Base-by-base conservation (phyloP, 2,113 vertebrate species). In the Oenanthe melanoleuca region DNA sequence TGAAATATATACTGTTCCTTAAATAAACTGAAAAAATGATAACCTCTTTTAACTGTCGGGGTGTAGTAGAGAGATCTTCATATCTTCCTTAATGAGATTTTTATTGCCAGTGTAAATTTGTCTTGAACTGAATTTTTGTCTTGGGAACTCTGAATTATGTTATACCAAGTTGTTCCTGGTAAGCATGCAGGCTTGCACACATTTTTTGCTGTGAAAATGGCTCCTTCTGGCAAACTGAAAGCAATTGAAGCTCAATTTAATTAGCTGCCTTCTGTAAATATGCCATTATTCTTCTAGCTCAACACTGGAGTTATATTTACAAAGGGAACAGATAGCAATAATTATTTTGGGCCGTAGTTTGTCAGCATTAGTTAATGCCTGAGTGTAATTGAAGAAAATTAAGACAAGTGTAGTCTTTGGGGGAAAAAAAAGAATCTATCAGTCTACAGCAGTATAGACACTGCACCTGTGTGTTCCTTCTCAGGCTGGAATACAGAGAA, bases 341-440 rank as follows among this genome's bases (percentile, higher is more conserved):
- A 98, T 97, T 98, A 98, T 97, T 97, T 97, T 65, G 92, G 93
- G 92, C 85, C 75, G 8, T 82, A 97, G 96, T 98, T 97, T 98
- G 97, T 98, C 97, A 97, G 97, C 97, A 98, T 98, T 98, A 98
- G 98, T 98, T 98, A 98, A 98, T 97, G 97, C 89, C 96, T 97
- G 95, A 87, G 92, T 73, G 89, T 98, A 98, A 97, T 87, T 94
- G 95, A 97, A 97, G 96, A 87, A 97, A 97, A 97, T 97, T 96
- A 97, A 98, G 98, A 97, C 92, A 97, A 97, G 87, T 91, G 60
- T 93, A 94, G 92, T 95, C 91, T 92, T 86, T 91, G 49, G 72
- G 31, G 34, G 33, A 8, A 16, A 49, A 84, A 11, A 9, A 56
- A 52, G n/a, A 59, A 81, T 80, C 59, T 75, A 89, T 63, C 66